Evolutionary conservation across 2,888 invertebrate species (phyloP), one percentile per base, ranked within the genome.

Genomic region (Hartigia nigra): DNA sequence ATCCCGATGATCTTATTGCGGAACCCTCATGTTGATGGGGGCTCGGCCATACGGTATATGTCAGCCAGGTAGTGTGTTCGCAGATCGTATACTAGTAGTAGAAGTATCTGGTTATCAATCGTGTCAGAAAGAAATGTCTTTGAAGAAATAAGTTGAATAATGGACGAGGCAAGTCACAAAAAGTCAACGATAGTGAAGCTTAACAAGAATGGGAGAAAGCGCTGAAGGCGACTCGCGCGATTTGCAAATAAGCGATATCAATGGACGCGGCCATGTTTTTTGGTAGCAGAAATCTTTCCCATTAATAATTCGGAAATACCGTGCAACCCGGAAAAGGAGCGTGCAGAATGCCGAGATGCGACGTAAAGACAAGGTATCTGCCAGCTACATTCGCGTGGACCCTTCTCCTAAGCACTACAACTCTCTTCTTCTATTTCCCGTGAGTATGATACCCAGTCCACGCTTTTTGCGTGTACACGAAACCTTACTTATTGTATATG

Each of bases 321-420:
- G 74, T 55, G 55, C 55, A 55, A 79, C 72, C 31, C 74, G 32
- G 78, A 69, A 76, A 79, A 76, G 85, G 83, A 84, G 80, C 81
- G 79, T 86, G 82, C 92, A 94, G 92, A 93, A 98, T 98, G 98
- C 97, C 97, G 95, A 97, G 96, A 96, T 98, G 98, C 95, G 97
- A 97, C 94, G 95, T 97, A 92, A 97, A 97, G 93, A 97, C 98
- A 93, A 97, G 97, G 94, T 97, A 97, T 94, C 95, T 98, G 94
- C 99, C 99, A 93, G 99, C 99, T 93, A 97, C 97, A 91, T 97
- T 98, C 94, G 99, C 99, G 92, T 99, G 99, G 99, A 96, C 96
- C 88, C 94, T 99, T 91, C 95, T 99, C 88, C 94, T 99, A 92
- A 96, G 96, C 92, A 97, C 98, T 88, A 98, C 98, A 88, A 96